Conservation (phyloP, 2,113 vertebrate species). For the Periophthalmus modestus region DNA sequence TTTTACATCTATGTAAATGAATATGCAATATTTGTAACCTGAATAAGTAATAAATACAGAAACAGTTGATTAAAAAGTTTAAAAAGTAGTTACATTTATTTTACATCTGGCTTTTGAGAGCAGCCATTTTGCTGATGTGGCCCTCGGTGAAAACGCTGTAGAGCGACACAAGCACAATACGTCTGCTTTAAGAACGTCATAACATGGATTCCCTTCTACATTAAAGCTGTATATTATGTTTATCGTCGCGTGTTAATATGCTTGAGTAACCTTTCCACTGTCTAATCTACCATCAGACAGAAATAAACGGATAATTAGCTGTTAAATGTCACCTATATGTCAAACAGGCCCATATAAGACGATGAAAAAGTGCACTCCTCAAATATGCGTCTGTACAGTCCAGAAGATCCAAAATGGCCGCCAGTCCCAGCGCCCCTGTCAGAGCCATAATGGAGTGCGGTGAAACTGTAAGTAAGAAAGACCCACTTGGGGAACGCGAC, state of each 20-base stretch:
- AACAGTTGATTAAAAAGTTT: too few relatives aligned
- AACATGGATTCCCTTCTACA: background rate
- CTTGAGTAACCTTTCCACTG: background rate
- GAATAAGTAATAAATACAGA: too few relatives aligned
- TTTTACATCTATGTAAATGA: too few relatives aligned
- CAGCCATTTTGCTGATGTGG: too few relatives aligned
- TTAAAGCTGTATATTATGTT: background rate
- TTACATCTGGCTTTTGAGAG: too few relatives aligned
- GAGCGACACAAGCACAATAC: too few relatives aligned
- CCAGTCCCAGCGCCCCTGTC: slow-evolving; percentile 24
- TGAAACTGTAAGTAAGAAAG: slow-evolving; percentile 43
- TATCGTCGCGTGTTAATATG: background rate
- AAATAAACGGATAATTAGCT: slow-evolving; percentile 38
- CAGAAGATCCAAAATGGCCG: slow-evolving; percentile 27
- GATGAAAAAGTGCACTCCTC: slow-evolving; percentile 26
- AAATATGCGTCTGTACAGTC: slow-evolving; percentile 6
- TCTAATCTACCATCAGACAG: slow-evolving; percentile 5
- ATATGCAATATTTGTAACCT: too few relatives aligned
- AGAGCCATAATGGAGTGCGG: slow-evolving; percentile 40
- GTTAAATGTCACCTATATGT: slow-evolving; percentile 30
- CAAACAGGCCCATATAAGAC: slow-evolving; percentile 23
- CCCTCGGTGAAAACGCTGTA: too few relatives aligned
- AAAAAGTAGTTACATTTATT: too few relatives aligned
- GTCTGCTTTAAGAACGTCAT: background rate
- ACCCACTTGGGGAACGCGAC: slow-evolving; percentile 29